Evolutionary conservation across 2,797 vertebrate species (phyloP), one percentile per base, ranked within the genome.

Genomic region (Urocyon cinereoargenteus): DNA sequence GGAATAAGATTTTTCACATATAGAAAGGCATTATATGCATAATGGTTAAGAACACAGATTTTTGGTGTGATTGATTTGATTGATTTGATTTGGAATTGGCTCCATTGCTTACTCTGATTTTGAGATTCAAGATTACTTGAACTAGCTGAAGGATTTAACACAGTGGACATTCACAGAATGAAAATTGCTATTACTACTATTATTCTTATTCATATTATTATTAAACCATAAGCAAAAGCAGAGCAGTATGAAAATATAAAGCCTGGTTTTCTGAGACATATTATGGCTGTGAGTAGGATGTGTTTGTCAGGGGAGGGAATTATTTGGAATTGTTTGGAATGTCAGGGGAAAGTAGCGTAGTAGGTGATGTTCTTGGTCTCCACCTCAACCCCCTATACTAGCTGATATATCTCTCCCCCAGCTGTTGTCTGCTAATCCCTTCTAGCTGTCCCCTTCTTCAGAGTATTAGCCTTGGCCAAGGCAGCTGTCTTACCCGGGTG

Each of bases 31-130:
- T 83, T 70, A 36, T 70, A 36, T 12, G 53, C 55, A 22, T 68
- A n/a, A 49, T 62, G 40, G 36, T 85, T 85, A 81, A 79, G 88
- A 55, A 85, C 62, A 94, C 45, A 53, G 22, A n/a, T 53, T 73
- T 66, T 53, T 62, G 55, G n/a, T 68, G 57, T 73, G 70, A 45
- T 45, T 45, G 40, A 45, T n/a, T 66, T 12, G 57, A 59, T 7
- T 53, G 82, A 57, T 75, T 64, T 88, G 68, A 15, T 94, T 88
- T 61, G 88, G 40, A 94, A 81, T 22, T 89, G 66, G 79, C 26
- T 81, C 21, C 16, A 6, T 66, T 45, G 31, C 72, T 95, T 91
- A 40, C n/a, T 78, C 70, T 91, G 83, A 73, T 77, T 55, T 53
- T 6, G 19, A 45, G 10, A 34, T 49, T 75, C 1, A 14, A 40